Base-by-base conservation (phyloP, 1,140 invertebrate species). In the Daktulosphaira vitifoliae region DNA sequence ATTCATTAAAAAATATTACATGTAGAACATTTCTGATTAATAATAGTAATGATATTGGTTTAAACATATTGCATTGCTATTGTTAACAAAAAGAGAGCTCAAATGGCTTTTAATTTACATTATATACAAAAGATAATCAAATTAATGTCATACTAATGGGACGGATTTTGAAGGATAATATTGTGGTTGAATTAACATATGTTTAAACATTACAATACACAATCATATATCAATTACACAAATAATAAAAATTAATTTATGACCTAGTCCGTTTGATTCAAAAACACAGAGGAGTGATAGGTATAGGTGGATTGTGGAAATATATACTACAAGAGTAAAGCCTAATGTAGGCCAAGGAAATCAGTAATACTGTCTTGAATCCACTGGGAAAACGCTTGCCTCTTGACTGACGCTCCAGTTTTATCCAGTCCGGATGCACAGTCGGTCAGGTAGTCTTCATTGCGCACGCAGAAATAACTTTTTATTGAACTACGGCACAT, bases 401-500 rank as follows among this genome's bases (percentile, higher is more conserved):
- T 66, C 23, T 69, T 68, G 37, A 67, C 38, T 9, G 68, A 65
- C 7, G 59, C 37, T n/a, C 46, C 56, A 6, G 68, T 52, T 65
- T 67, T 68, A 2, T 69, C 70, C 50, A 65, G 23, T n/a, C 68
- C 65, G 2, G n/a, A n/a, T 11, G 56, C 42, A 49, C 65, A 49
- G n/a, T 80, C 76, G 2, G 83, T 79, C 73, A 85, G 80, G 69
- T 87, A 86, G 38, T 88, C 86, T 68, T 88, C 86, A 53, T 81
- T 81, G 25, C 85, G 75, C 67, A 87, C 87, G 73, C 84, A 86
- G 75, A 90, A 90, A 76, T 88, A 91, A 69, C 83, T 85, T 66
- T 84, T 84, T 68, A 91, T 89, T 5, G 81, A 82, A 67, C 84
- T 84, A 38, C 89, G 79, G 73, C 89, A 90, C 78, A 91, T 88